Evolutionary conservation across 1,140 invertebrate genomes (phyloP).

Genomic region (Phymastichus coffea): DNA sequence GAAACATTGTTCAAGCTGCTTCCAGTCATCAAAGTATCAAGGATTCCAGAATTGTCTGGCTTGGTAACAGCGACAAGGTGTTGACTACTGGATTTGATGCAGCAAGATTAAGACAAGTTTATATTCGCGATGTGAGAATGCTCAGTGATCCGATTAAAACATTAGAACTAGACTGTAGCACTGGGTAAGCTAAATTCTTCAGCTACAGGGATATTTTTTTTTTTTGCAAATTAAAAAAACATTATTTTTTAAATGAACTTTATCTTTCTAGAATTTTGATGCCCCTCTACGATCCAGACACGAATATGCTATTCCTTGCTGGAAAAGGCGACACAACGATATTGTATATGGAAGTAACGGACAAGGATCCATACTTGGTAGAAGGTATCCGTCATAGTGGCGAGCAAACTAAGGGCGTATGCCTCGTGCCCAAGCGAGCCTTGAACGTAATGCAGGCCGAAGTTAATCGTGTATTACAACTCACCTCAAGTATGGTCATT

Average conservation of each 20-base stretch:
- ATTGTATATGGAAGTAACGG: conserved; percentile 80
- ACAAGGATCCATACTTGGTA: conserved; percentile 80
- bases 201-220: no score
- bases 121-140: conserved; percentile 83
- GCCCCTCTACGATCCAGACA: conserved; percentile 87
- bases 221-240: neutral
- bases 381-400: conserved; percentile 81
- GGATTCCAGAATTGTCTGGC: conserved; percentile 86
- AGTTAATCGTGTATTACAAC: conserved; percentile 84
- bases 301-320: conserved; percentile 89
- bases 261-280: conserved; percentile 69
- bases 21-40: conserved; percentile 86
- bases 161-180: conserved; percentile 83
- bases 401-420: conserved; percentile 89
- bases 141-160: conserved; percentile 76
- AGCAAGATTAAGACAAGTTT: conserved; percentile 79
- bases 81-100: conserved; percentile 80
- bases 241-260: conserved; percentile 15
- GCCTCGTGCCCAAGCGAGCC: conserved; percentile 86
- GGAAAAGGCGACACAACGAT: conserved; percentile 92
- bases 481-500: conserved; percentile 82
- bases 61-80: conserved; percentile 78
- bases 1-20: conserved; percentile 64
- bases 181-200: conserved; percentile 67
- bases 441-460: conserved; percentile 93